Percentiles rank a stretch among this genome's conserved stretches.
These are phyloP conservation scores for Onthophagus taurus DNA, from an alignment of 1,140 invertebrate species.

Conservation along the genomic window DNA sequence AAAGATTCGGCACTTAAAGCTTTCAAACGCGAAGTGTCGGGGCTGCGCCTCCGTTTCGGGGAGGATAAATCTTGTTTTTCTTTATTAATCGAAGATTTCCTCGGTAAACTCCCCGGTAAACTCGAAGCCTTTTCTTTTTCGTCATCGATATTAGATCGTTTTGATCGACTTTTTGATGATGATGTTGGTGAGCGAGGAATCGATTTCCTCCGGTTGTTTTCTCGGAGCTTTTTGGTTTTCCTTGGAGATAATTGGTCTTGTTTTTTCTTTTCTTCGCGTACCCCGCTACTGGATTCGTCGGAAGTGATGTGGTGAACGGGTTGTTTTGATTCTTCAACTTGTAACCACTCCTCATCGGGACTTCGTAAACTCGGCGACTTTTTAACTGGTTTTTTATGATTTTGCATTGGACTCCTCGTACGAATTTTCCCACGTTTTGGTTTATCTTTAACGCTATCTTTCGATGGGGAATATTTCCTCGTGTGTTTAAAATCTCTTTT, in stretches of 20 bases:
- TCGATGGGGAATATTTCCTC: constrained; percentile 39
- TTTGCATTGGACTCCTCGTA: constrained; percentile 48
- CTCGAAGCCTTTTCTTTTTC: constrained; percentile 30
- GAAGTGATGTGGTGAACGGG: constrained; percentile 51
- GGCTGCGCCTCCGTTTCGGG: constrained; percentile 8
- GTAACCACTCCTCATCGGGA: constrained; percentile 36
- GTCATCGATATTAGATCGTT: constrained; percentile 21
- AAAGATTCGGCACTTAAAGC: constrained; percentile 76
- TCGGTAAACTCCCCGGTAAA: constrained; percentile 53
- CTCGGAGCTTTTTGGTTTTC: constrained; percentile 51
- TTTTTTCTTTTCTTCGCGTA: constrained; percentile 40
- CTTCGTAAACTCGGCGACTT: constrained; percentile 34
- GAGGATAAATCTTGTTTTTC: too few species aligned
- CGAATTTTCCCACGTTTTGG: constrained; percentile 42
- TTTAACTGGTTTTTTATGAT: constrained; percentile 27
- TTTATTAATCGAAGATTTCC: too few species aligned
- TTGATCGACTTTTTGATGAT: constrained; percentile 20
- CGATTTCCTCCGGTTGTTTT: constrained; percentile 56
- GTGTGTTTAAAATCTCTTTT: constrained; percentile 41
- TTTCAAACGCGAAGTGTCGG: constrained; percentile 45
- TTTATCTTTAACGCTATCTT: constrained; percentile 33
- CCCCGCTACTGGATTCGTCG: constrained; percentile 55
- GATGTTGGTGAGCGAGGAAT: constrained; percentile 33
- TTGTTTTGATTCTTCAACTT: constrained; percentile 39
- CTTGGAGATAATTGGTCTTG: constrained; percentile 34